Evolutionary conservation across 2,797 vertebrate species (phyloP).

Genomic region (Pantherophis vulpinus): DNA sequence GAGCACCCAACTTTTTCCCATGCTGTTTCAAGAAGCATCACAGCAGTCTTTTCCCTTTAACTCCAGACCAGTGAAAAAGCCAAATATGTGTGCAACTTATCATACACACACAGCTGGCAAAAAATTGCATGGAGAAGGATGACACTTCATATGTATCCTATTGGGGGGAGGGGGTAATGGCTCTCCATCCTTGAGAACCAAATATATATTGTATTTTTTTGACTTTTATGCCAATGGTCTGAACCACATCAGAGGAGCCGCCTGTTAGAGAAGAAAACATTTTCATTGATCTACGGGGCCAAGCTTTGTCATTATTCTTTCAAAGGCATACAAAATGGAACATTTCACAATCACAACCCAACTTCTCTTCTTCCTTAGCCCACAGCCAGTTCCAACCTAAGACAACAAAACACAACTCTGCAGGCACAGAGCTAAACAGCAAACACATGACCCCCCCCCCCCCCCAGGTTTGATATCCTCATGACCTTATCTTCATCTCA

Average conservation of each 20-base stretch:
- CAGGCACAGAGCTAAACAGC: neutral
- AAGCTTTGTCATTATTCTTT: slow-evolving; percentile 32
- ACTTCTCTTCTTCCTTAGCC: slow-evolving; percentile 33
- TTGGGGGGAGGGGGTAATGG: too few species aligned
- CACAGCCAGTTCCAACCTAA: slow-evolving; percentile 41
- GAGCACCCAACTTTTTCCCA: neutral
- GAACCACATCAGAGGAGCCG: slow-evolving; percentile 8
- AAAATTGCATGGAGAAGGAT: neutral
- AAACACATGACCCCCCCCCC: neutral
- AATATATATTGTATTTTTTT: slow-evolving; percentile 17
- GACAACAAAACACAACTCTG: neutral
- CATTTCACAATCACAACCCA: slow-evolving; percentile 34
- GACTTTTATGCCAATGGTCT: neutral
- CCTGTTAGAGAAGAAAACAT: slow-evolving; percentile 36
- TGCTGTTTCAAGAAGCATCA: neutral
- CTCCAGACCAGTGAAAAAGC: neutral
- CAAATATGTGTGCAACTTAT: neutral
- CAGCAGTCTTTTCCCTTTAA: neutral
- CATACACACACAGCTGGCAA: neutral
- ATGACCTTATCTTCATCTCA: neutral
- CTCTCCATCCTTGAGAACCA: neutral
- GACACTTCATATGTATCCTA: neutral
- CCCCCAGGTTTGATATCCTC: neutral
- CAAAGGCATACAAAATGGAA: neutral
- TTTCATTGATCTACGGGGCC: slow-evolving; percentile 33